These are phyloP conservation scores for Helicoverpa zea DNA, from an alignment of 1,140 invertebrate genomes.

Conservation along the genomic window DNA sequence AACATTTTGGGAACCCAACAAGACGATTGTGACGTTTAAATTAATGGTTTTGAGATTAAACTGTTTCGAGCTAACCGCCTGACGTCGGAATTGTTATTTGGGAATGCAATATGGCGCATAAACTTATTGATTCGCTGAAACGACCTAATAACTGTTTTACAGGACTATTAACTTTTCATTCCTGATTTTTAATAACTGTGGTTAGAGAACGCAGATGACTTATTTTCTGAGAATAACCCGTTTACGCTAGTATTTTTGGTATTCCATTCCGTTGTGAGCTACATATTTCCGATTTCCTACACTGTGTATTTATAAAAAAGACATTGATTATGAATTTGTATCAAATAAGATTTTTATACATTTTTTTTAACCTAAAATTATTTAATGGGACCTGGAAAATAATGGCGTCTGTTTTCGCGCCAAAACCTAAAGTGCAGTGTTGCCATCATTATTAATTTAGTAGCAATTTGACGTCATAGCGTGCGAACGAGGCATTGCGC, in stretches of 20 bases:
- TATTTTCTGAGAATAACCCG: background rate
- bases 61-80: constrained; percentile 6
- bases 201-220: background rate
- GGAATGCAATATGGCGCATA: constrained; percentile 24
- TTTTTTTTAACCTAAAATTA: too few species aligned
- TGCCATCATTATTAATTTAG: constrained; percentile 24
- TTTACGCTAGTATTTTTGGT: background rate
- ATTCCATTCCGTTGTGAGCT: background rate
- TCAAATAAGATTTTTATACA: too few species aligned
- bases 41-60: constrained; percentile 38
- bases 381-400: too few species aligned
- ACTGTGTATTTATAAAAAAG: too few species aligned
- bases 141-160: constrained; percentile 17
- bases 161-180: background rate
- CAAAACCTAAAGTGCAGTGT: constrained; percentile 3
- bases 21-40: constrained; percentile 17
- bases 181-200: background rate
- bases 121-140: constrained; percentile 21
- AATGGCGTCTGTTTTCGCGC: background rate
- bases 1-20: constrained; percentile 5
- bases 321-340: too few species aligned
- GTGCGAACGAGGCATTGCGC: constrained; percentile 57
- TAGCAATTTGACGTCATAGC: constrained; percentile 58
- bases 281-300: too few species aligned
- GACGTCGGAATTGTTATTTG: constrained; percentile 9